A percentile compares a stretch with the other conserved stretches of the same genome.
These are phyloP conservation scores for Eupithecia centaureata DNA, from an alignment of 2,888 invertebrate species.

Conservation along the genomic window DNA sequence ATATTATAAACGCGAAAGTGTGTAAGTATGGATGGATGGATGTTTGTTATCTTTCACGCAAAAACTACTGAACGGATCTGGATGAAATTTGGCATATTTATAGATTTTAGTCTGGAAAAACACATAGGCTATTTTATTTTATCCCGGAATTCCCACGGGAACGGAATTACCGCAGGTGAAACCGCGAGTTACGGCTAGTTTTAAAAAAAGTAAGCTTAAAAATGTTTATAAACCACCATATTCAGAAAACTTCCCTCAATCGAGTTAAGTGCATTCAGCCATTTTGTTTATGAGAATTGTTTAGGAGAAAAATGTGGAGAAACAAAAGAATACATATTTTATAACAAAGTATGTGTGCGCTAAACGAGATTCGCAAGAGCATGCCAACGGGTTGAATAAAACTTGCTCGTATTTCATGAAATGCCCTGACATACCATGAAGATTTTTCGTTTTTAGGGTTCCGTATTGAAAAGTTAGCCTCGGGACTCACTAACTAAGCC, in stretches of 20 bases:
- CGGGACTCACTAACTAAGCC: not conserved
- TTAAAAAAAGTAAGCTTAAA: not conserved
- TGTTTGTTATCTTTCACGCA: too few species aligned
- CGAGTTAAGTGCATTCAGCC: conserved; percentile 7
- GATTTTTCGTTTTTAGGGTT: not conserved
- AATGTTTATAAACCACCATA: not conserved
- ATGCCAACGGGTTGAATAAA: not conserved
- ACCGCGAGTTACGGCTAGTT: too few species aligned
- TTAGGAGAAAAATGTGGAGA: conserved; percentile 4
- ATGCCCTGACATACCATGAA: not conserved
- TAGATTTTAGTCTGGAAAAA: too few species aligned
- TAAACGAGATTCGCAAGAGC: not conserved
- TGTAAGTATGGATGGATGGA: too few species aligned
- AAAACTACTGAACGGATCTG: too few species aligned
- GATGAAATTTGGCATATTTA: too few species aligned
- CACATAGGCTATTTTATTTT: too few species aligned
- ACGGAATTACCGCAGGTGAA: too few species aligned
- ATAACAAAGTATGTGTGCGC: not conserved
- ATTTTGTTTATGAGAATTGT: conserved; percentile 6
- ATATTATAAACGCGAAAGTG: too few species aligned
- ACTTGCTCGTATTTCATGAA: not conserved
- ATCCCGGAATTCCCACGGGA: too few species aligned
- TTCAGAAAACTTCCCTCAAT: not conserved
- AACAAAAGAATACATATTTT: conserved; percentile 5
- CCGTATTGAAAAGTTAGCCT: not conserved